Base-by-base conservation (phyloP, 2,797 vertebrate species). In the Australoheros facetus region DNA sequence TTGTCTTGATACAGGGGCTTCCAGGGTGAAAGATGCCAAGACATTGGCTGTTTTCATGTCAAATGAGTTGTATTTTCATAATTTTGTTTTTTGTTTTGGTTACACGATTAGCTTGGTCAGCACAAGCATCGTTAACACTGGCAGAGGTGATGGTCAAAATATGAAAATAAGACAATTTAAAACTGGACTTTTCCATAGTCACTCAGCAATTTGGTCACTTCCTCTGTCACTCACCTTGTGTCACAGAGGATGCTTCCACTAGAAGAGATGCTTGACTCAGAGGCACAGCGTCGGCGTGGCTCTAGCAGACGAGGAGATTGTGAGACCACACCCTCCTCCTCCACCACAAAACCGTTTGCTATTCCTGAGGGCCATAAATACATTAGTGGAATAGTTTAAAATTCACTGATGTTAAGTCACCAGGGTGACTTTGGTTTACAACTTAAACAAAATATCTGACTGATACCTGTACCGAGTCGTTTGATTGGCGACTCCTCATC, bases 231-330 rank as follows among this genome's bases (percentile, higher is more conserved):
- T 82, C 94, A 97, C 97, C 96, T 97, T 11, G 96, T 88, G 32
- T 95, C 94, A 56, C 96, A 97, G 73, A 97, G 94, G 57, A 96
- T 91, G 73, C 97, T 97, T 60, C 96, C 96, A 83, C 96, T 96
- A 73, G 98, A 98, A 5, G 97, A 99, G 90, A 99, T 96, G 94
- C 98, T 99, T 48, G 98, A 99, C 92, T 99, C 98, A 0, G 98
- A 99, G 82, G 97, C 98, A 56, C 98, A 99, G 81, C 98, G 97
- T 8, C 98, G 97, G 1, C 98, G 97, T 79, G 98, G 97, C 77
- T 98, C 96, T 34, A 96, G 91, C 71, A 94, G 93, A 83, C 97
- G 96, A 70, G 95, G 92, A 76, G 94, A 87, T 3, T 94, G 45
- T 7, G 95, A 95, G 28, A 94, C 93, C 3, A 94, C 95, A 80